These are phyloP conservation scores for Alces alces DNA, from an alignment of 2,113 vertebrate species.

Conservation along the genomic window DNA sequence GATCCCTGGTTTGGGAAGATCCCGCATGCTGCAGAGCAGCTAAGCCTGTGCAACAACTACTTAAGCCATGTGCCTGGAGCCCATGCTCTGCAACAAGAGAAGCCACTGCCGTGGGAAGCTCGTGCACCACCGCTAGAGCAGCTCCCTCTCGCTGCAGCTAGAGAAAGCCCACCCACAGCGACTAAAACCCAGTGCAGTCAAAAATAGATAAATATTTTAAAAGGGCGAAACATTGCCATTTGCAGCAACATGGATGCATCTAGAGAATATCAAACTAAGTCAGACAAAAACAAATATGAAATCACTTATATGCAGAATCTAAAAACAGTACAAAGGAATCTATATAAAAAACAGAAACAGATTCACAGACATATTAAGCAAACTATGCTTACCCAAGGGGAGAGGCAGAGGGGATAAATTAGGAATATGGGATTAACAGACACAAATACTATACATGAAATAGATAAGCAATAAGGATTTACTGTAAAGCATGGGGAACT, in stretches of 20 bases:
- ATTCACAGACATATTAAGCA: neutral
- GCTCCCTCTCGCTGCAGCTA: neutral
- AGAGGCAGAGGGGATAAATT: neutral
- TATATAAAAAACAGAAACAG: neutral
- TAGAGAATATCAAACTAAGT: neutral
- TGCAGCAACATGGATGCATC: neutral
- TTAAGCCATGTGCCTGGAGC: neutral
- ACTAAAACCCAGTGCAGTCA: neutral
- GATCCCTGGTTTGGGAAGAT: neutral
- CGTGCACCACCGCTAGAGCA: accelerated
- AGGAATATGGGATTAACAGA: neutral
- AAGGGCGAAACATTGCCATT: neutral
- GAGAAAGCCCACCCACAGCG: neutral
- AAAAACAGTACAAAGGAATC: neutral
- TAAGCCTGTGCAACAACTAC: neutral
- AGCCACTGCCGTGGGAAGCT: accelerated
- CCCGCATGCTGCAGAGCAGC: neutral
- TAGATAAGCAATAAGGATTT: neutral
- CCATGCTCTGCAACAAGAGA: neutral
- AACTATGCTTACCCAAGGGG: neutral
- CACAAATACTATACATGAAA: neutral
- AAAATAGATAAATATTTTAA: neutral
- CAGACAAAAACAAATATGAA: neutral
- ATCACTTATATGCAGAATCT: neutral
- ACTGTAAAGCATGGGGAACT: neutral